Base-by-base conservation (phyloP, 2,113 vertebrate species). In the Perca fluviatilis region DNA sequence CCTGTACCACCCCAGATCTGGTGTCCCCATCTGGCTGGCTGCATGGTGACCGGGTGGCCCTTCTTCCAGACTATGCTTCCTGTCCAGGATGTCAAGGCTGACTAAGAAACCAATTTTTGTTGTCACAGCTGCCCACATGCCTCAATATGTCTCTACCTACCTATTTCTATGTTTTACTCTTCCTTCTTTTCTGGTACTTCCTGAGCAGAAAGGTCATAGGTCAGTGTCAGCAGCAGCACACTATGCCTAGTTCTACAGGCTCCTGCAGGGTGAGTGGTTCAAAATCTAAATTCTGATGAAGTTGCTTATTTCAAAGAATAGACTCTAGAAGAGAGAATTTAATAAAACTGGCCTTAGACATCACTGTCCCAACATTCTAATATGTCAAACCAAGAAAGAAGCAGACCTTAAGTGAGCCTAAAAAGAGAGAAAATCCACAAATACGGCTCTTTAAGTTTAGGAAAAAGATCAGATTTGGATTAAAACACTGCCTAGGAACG, bases 1-100 rank as follows among this genome's bases (percentile, higher is more conserved):
- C 93, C 88, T 85, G 75, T 84, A 61, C 74, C 85, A 88, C 87
- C 86, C 74, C 60, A 77, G 88, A 85, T 94, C 87, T 76, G 73
- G 67, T 80, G 90, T 90, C 82, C 89, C 94, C 95, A 95, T 96
- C 94, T 96, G 95, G 91, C 73, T 81, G 84, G 23, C 60, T 81
- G 58, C 9, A 47, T 11, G 54, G 74, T 74, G 77, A 75, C 73
- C 8, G 50, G 83, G 33, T 74, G 86, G 77, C 63, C 74, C 57
- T 66, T 87, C 73, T 69, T 77, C 40, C 70, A 62, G 66, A 90
- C 90, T 82, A 83, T 72, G 11, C 82, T 85, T 84, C 79, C 80
- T 76, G 74, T 75, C 71, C 78, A 27, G 40, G n/a, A 74, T 63
- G 33, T 79, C 72, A 46, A 47, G 30, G 12, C n/a, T 16, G 63